A percentile compares a stretch with the other conserved stretches of the same genome.
Evolutionary conservation across 2,888 invertebrate genomes (phyloP).

Genomic region (Rhagonycha lutea): DNA sequence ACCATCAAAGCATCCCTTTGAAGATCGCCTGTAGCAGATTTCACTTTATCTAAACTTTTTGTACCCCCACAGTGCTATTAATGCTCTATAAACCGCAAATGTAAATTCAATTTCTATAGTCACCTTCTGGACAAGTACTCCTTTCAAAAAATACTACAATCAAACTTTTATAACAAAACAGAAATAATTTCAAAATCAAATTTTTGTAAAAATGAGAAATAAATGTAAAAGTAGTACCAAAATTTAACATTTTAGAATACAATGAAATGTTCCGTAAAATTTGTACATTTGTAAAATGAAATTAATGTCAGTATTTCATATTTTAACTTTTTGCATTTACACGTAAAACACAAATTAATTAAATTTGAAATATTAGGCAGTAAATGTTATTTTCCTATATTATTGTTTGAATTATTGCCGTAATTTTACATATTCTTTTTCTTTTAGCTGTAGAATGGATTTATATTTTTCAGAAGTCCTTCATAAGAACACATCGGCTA

Average conservation of each 20-base stretch:
- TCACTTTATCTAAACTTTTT: neutral
- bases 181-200: too few species aligned
- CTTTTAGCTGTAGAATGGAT: neutral
- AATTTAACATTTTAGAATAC: too few species aligned
- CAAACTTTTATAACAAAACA: neutral
- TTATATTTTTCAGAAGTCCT: neutral
- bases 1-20: neutral
- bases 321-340: too few species aligned
- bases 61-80: neutral
- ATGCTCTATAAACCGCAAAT: neutral
- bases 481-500: neutral
- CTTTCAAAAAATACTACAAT: neutral
- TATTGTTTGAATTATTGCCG: neutral
- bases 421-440: neutral
- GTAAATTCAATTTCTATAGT: neutral
- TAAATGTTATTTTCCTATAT: neutral
- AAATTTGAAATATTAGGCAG: neutral
- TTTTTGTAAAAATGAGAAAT: too few species aligned
- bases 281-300: too few species aligned
- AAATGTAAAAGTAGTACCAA: too few species aligned
- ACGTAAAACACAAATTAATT: too few species aligned
- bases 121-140: neutral
- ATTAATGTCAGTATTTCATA: too few species aligned
- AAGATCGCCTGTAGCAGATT: neutral
- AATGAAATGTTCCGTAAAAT: too few species aligned